Evolutionary conservation across 2,888 invertebrate genomes (phyloP).

Genomic region (Rhogogaster chlorosoma): DNA sequence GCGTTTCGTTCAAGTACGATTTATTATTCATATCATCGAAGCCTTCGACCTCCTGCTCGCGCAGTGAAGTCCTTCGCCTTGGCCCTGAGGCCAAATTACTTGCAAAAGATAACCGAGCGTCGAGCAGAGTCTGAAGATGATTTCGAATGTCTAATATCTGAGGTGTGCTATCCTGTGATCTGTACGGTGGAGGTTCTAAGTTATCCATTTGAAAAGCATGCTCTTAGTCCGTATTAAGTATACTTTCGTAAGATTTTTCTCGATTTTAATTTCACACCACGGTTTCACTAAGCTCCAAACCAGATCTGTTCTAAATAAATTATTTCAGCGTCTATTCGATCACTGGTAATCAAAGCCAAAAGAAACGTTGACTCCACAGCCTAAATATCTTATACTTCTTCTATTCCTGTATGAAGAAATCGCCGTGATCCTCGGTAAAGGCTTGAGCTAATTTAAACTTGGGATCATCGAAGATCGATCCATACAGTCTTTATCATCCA

Average conservation of each 20-base stretch:
- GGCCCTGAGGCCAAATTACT: neutral
- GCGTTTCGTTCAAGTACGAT: slow-evolving; percentile 52
- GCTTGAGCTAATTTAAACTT: neutral
- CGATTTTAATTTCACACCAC: neutral
- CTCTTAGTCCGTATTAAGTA: neutral
- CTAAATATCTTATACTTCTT: neutral
- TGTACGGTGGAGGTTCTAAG: slow-evolving; percentile 49
- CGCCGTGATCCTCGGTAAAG: neutral
- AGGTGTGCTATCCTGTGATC: slow-evolving; percentile 32
- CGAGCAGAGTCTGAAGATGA: slow-evolving; percentile 2
- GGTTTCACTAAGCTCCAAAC: neutral
- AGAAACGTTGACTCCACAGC: neutral
- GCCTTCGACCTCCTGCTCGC: neutral
- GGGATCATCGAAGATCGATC: neutral
- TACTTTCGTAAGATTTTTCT: neutral
- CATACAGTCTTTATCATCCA: neutral
- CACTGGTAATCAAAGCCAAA: neutral
- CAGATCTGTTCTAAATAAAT: neutral
- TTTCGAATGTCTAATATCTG: slow-evolving; percentile 34
- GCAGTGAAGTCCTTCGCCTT: slow-evolving; percentile 14
- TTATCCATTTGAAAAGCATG: slow-evolving; percentile 39
- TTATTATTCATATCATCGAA: slow-evolving; percentile 54
- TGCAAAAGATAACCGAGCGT: neutral
- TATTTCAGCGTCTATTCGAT: neutral
- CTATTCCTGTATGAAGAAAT: neutral